phyloP scores from a whole-genome alignment of 2,888 invertebrate genomes.

The Tinea pellionella region DNA sequence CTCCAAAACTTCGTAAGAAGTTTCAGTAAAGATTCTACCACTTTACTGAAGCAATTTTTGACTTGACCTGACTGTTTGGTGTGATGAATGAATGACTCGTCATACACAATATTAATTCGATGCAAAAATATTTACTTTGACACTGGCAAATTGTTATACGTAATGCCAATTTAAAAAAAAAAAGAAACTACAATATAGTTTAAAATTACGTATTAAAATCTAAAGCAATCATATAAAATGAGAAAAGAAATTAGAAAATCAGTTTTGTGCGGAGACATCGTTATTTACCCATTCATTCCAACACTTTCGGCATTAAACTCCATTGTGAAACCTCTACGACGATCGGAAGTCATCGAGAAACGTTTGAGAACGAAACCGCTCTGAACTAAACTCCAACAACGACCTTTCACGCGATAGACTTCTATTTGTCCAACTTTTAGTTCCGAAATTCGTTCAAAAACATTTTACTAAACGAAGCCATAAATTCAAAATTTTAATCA shows the following conservation, averaged over 20 bases:
- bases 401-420: conserved; percentile 22
- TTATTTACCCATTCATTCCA: background rate
- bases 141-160: no score
- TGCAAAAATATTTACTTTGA: no score
- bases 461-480: background rate
- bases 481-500: no score
- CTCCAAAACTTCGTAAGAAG: no score
- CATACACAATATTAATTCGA: no score
- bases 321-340: conserved; percentile 23
- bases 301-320: background rate
- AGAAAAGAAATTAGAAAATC: background rate
- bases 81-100: no score
- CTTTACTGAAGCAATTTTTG: no score
- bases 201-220: background rate
- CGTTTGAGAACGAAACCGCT: conserved; percentile 19
- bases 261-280: background rate
- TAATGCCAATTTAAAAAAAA: no score
- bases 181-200: no score
- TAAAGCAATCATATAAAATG: background rate
- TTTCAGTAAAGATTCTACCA: no score
- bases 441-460: background rate
- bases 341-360: conserved; percentile 45
- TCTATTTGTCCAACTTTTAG: conserved; percentile 10
- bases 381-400: background rate
- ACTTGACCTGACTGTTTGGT: no score